Evolutionary conservation across 2,888 invertebrate genomes (phyloP), one percentile per base, ranked within the genome.

Genomic region (Tiphia femorata): DNA sequence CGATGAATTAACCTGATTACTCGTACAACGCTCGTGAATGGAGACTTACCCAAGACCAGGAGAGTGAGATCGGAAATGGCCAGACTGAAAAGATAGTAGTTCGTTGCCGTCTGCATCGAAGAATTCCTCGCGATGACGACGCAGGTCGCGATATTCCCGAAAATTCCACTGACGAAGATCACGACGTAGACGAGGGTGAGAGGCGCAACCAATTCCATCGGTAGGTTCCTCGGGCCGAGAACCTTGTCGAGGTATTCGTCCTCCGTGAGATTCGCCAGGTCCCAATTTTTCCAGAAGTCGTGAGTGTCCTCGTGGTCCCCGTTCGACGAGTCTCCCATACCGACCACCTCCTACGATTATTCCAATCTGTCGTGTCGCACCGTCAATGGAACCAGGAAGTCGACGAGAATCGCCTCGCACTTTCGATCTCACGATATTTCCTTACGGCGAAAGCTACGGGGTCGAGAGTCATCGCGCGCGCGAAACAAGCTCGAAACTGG

Each of bases 61-160:
- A 95, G 87, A 46, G 92, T 88, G 14, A 96, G 85, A 82, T 97
- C 96, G 16, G 95, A 95, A 12, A 96, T 85, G 14, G 96, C 94
- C 84, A 96, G 85, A 78, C 93, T 95, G 85, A 96, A 94, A 42
- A 96, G 86, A 79, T 96, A 97, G 80, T 94, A 96, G 80, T 97
- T 96, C 0, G 96, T 97, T 0, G 95, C 92, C 0, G 95, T 94
- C 74, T 94, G 95, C 91, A 97, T 91, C 5, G 91, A 88, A 0
- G 90, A 87, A 77, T 95, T 94, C 25, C 88, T 88, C 6, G 91
- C 88, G 48, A 96, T 95, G 10, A 96, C 95, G 35, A 92, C 87
- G 77, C 96, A 96, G 5, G 96, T 95, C 2, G 91, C 88, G 20
- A 92, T 84, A 78, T 96, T 96, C 2, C 96, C 96, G 41, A 92